Evolutionary conservation across 2,888 invertebrate genomes (phyloP), one percentile per base, ranked within the genome.

Genomic region (Tinea trinotella): DNA sequence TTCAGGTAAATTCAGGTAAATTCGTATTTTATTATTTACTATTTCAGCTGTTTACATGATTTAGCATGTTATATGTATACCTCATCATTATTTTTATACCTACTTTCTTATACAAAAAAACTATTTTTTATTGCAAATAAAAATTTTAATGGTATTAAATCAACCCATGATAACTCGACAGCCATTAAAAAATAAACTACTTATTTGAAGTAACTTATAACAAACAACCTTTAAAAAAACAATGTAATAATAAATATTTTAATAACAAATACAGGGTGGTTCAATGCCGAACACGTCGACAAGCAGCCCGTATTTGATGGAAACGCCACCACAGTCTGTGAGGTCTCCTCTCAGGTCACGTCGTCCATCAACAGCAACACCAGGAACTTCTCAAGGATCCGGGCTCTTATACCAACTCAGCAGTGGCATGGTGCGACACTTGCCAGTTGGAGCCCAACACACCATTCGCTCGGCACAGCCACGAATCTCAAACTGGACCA

Each of bases 391-490:
- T 54, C 90, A 90, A 67, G 92, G 92, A 66, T 90, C 92, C 59
- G 93, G 93, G 60, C 85, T 96, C 58, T 86, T 96, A 62, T 95
- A 96, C 72, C 95, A 96, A 82, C 88, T 96, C 75, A 94, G 95
- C 90, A 92, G 93, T 83, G 95, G 95, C 90, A 93, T 96, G 94
- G 96, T 96, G 93, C 95, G 95, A 89, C 92, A 91, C 86, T 88
- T 91, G 78, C 90, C 90, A 71, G 73, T 74, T 65, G 88, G 89
- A 81, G 88, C 89, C 80, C 90, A 90, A 81, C 89, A 88, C 88
- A 88, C 87, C 71, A 85, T 82, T 74, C 87, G 85, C 70, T 67
- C 66, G 62, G 71, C 65, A 67, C 70, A 71, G 73, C 70, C 70
- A 71, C 72, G 74, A 67, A 64, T 63, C 64, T 78, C 76, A 65